Percentiles rank a stretch among this genome's conserved stretches.
Evolutionary conservation across 2,113 vertebrate genomes (phyloP).

Genomic region (Callochromis pleurospilus): DNA sequence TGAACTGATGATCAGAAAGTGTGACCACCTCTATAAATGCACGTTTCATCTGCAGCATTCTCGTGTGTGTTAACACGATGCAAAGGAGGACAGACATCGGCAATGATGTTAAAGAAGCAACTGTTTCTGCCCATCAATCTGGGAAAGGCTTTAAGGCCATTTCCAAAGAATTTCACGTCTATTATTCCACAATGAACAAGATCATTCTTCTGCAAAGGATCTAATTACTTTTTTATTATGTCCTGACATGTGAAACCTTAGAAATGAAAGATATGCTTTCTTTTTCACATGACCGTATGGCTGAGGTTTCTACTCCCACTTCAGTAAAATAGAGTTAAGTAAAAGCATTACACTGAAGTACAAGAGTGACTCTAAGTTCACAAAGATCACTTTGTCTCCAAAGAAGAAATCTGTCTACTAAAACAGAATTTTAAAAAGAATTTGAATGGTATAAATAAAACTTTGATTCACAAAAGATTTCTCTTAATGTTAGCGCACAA

Average conservation of each 20-base stretch:
- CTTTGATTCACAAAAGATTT: not conserved
- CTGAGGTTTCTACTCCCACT: not conserved
- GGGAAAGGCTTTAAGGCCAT: not conserved
- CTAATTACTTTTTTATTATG: not conserved
- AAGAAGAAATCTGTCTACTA: not conserved
- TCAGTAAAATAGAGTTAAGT: not conserved
- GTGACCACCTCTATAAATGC: not conserved
- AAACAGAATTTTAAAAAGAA: not conserved
- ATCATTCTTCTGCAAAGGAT: not conserved
- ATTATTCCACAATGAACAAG: not conserved
- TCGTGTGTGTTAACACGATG: rapidly evolving
- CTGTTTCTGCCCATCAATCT: not conserved
- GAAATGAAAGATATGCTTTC: not conserved
- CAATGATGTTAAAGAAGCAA: not conserved
- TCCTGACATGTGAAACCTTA: not conserved
- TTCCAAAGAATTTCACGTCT: not conserved
- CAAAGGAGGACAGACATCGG: rapidly evolving
- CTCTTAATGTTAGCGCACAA: not conserved
- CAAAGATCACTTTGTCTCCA: not conserved
- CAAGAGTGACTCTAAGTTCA: not conserved
- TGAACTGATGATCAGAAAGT: not conserved
- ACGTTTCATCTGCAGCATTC: not conserved
- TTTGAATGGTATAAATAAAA: not conserved
- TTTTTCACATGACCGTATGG: not conserved
- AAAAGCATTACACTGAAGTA: not conserved